Evolutionary conservation across 2,888 invertebrate species (phyloP).

Genomic region (Hanleya hanleyi): DNA sequence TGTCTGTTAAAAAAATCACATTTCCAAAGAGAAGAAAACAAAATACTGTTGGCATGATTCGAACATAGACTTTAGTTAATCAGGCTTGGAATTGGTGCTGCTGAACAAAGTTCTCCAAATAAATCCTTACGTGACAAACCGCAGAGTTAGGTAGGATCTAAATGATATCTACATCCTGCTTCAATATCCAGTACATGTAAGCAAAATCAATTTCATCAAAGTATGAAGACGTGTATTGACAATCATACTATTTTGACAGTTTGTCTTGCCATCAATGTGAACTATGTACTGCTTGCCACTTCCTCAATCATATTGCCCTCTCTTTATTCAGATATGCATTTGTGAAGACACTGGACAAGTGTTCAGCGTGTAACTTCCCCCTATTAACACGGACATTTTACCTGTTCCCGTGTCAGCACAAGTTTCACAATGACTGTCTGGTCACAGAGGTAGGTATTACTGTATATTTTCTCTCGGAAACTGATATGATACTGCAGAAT

Average conservation of each 20-base stretch:
- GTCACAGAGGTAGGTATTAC: conserved; percentile 75
- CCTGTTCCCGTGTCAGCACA: conserved; percentile 95
- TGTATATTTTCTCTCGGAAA: not conserved
- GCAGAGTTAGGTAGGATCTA: too few relatives aligned
- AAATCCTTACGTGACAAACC: too few relatives aligned
- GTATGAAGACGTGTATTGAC: not conserved
- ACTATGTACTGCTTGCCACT: not conserved
- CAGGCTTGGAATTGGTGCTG: too few relatives aligned
- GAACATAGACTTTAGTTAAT: too few relatives aligned
- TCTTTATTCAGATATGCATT: conserved; percentile 78
- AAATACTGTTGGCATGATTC: too few relatives aligned
- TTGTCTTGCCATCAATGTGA: not conserved
- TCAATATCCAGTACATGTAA: too few relatives aligned
- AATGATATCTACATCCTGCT: too few relatives aligned
- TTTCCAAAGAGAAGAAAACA: too few relatives aligned
- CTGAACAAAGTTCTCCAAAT: too few relatives aligned
- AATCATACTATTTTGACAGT: not conserved
- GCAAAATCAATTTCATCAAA: not conserved
- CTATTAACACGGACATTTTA: conserved; percentile 92
- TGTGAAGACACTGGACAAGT: conserved; percentile 85
- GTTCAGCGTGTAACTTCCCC: conserved; percentile 87
- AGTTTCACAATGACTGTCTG: conserved; percentile 95
- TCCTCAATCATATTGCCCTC: not conserved
- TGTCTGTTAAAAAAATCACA: too few relatives aligned
- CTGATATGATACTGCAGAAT: not conserved